A percentile compares a stretch with the other conserved stretches of the same genome.
Conservation (phyloP, 2,113 vertebrate species). For the Progne subis region DNA sequence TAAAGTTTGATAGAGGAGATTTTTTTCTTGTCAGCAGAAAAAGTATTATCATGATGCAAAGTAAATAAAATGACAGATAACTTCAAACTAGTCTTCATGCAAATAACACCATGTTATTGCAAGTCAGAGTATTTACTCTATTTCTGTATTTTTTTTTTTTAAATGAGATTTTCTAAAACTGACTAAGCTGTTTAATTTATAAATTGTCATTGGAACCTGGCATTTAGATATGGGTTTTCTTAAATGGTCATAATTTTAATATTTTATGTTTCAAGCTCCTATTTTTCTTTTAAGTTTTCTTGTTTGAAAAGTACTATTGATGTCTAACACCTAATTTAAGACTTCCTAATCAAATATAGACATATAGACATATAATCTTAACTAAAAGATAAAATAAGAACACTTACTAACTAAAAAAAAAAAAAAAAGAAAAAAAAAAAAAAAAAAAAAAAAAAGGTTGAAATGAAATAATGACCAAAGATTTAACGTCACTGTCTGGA, state of each 20-base stretch:
- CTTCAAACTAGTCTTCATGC: neutral
- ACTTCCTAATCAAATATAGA: neutral
- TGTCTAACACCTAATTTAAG: neutral
- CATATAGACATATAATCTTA: neutral
- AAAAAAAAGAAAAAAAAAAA: too few relatives aligned
- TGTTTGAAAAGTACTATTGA: neutral
- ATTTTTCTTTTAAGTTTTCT: neutral
- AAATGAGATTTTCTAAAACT: neutral
- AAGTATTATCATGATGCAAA: neutral
- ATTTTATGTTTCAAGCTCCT: neutral
- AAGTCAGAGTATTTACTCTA: neutral
- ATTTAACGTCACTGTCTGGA: neutral
- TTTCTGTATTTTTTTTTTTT: neutral
- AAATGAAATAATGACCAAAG: neutral
- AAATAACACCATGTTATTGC: neutral
- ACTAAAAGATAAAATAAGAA: neutral
- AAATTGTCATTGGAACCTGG: neutral
- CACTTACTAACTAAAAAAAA: neutral
- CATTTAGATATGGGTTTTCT: neutral
- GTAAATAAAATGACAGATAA: constrained; percentile 14
- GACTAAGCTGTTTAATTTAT: neutral
- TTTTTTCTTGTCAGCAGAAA: constrained; percentile 23
- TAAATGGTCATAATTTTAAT: neutral
- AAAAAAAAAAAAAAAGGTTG: too few relatives aligned
- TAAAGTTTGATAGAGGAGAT: constrained; percentile 25